A percentile compares a stretch with the other conserved stretches of the same genome.
Evolutionary conservation across 1,140 invertebrate genomes (phyloP).

Genomic region (Notospermus geniculatus): DNA sequence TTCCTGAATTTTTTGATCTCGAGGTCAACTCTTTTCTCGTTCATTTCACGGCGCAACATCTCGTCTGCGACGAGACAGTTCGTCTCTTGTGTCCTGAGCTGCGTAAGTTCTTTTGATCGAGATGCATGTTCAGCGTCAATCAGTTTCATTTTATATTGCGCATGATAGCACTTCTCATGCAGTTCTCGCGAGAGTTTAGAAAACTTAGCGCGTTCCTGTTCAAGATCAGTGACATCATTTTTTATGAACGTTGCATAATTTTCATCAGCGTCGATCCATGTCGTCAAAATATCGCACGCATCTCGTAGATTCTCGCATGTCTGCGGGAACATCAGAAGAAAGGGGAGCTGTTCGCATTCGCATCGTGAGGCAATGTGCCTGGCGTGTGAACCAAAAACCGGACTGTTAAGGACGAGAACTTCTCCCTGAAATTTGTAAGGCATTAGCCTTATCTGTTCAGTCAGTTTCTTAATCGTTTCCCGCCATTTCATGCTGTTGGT

Average conservation of each 20-base stretch:
- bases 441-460: conserved; percentile 3
- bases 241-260: conserved; percentile 34
- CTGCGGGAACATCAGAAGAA: conserved; percentile 37
- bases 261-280: conserved; percentile 39
- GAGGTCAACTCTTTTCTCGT: conserved; percentile 7
- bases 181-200: conserved; percentile 26
- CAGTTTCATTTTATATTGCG: conserved; percentile 29
- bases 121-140: conserved; percentile 23
- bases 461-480: conserved; percentile 10
- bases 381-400: conserved; percentile 23
- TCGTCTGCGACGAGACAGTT: conserved; percentile 15
- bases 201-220: conserved; percentile 29
- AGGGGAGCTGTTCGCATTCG: conserved; percentile 32
- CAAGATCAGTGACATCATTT: conserved; percentile 35
- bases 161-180: conserved; percentile 28
- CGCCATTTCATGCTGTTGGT: conserved; percentile 28
- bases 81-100: conserved; percentile 11
- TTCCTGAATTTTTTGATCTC: conserved; percentile 5
- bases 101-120: conserved; percentile 17
- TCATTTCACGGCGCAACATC: neutral
- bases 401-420: neutral
- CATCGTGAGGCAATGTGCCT: conserved; percentile 28
- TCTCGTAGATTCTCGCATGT: conserved; percentile 35
- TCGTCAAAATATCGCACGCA: conserved; percentile 27
- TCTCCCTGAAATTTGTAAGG: conserved; percentile 13